A percentile compares a stretch with the other conserved stretches of the same genome.
These are phyloP conservation scores for Melitaea cinxia DNA, from an alignment of 1,140 invertebrate genomes.

Conservation along the genomic window DNA sequence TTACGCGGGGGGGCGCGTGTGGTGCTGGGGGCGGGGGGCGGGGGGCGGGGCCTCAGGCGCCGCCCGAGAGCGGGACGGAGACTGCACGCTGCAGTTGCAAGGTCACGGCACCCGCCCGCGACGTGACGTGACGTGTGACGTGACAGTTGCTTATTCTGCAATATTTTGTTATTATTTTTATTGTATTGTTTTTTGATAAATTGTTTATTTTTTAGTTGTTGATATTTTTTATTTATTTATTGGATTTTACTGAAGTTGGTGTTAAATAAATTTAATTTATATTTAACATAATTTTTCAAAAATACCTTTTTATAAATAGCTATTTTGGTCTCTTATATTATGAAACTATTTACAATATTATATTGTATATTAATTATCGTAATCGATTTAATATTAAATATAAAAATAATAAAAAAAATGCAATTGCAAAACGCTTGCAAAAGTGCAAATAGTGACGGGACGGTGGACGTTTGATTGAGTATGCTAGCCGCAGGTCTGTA, in stretches of 20 bases:
- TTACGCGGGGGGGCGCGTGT: conserved; percentile 35
- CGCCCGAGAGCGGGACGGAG: conserved; percentile 55
- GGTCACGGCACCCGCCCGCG: conserved; percentile 39
- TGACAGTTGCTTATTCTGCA: conserved; percentile 6
- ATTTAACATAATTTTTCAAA: too few relatives aligned
- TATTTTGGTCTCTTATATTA: too few relatives aligned
- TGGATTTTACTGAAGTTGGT: too few relatives aligned
- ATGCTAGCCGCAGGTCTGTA: conserved; percentile 15
- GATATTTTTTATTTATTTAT: too few relatives aligned
- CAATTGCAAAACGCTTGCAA: conserved; percentile 50
- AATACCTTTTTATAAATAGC: too few relatives aligned
- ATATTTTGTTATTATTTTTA: too few relatives aligned
- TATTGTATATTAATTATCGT: neutral
- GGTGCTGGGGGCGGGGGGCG: conserved; percentile 58
- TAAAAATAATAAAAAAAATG: neutral
- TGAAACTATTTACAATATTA: too few relatives aligned
- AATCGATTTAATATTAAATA: neutral
- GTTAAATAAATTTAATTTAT: too few relatives aligned
- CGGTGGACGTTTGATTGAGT: conserved; percentile 57
- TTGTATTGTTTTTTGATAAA: neutral
- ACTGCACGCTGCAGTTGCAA: conserved; percentile 43
- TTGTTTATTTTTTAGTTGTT: too few relatives aligned
- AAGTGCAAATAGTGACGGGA: conserved; percentile 50
- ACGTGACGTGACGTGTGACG: conserved; percentile 9
- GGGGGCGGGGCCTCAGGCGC: conserved; percentile 52